Base-by-base conservation (phyloP, 2,113 vertebrate species). In the Sinocyclocheilus rhinocerous region DNA sequence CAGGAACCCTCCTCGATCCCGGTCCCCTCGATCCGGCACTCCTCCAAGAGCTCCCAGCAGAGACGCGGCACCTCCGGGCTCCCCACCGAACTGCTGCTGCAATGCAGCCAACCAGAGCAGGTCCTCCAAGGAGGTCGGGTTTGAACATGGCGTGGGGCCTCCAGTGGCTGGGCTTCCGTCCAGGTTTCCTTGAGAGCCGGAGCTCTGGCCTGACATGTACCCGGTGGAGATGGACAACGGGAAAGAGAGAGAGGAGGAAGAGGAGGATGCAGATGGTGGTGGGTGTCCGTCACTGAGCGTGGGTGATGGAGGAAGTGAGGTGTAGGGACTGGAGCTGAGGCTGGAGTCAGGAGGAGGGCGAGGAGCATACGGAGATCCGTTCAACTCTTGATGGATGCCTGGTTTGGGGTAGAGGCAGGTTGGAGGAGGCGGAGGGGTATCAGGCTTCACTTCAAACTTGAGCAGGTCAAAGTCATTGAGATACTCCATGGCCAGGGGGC, bases 401-500 rank as follows among this genome's bases (percentile, higher is more conserved):
- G 91, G 73, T 90, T 95, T 94, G 67, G 94, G 89, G 94, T 90
- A 97, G 0, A 95, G 93, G 92, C 95, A 97, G 82, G 96, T 95
- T n/a, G 96, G 93, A 29, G 96, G 95, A 88, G 96, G 97, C 0
- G 97, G 97, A 18, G 97, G 97, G 0, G 97, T 96, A 91, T 98
- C 84, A 85, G 96, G 0, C 93, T 99, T 99, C 87, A 98, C 97
- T 92, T 99, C 98, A 86, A 99, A 99, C 94, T 99, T 99, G 92
- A 99, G 97, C 92, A 99, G 95, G 90, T 99, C 98, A 91, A 99
- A 99, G 94, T 99, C 98, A 52, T 99, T 99, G 89, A 99, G 97
- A 65, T 99, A 99, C 94, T 99, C 98, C 98, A 99, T 99, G 93
- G 97, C 97, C 93, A 99, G 93, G 33, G 98, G 97, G 90, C 97